Evolutionary conservation across 2,797 vertebrate genomes (phyloP), one percentile per base, ranked within the genome.

Genomic region (Megaceryle alcyon): DNA sequence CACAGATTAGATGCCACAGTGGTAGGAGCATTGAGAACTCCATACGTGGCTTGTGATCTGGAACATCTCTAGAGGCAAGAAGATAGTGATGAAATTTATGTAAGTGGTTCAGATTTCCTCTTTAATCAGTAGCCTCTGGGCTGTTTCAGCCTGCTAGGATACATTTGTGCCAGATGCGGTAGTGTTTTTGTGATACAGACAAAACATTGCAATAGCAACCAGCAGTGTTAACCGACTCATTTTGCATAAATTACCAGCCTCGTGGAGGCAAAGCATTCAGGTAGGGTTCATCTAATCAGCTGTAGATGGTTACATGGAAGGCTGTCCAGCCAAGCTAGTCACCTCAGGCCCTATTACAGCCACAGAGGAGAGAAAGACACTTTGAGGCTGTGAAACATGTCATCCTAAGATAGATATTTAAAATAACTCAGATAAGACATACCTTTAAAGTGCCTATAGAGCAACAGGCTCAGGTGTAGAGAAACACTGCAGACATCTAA

Each of bases 1-100:
- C 37, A 73, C 44, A 84, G 75, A 87, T 86, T 71, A 92, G 71
- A 85, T 84, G n/a, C 75, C 44, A 81, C 44, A 71, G 83, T 68
- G 26, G 65, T 84, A 90, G 86, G 73, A 90, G 51, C 54, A 95
- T 63, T 76, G 80, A 96, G 68, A 93, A n/a, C 43, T 84, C 60
- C 43, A 28, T 94, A 64, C 81, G 48, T 86, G n/a, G 88, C 51
- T 84, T 76, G 77, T 82, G 73, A 88, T 92, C 48, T 87, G 75
- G 86, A 93, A 82, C 56, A 85, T 64, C 70, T 94, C 88, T 93
- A 65, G 71, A 93, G 81, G 83, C 81, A 95, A 90, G 75, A 90
- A 76, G 64, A 73, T 82, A 86, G 70, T 86, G 75, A 91, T 94
- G 88, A 92, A 92, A 90, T 70, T 53, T 83, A 79, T 75, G 73